Conservation (phyloP, 2,888 invertebrate species). For the Podabrus alpinus region DNA sequence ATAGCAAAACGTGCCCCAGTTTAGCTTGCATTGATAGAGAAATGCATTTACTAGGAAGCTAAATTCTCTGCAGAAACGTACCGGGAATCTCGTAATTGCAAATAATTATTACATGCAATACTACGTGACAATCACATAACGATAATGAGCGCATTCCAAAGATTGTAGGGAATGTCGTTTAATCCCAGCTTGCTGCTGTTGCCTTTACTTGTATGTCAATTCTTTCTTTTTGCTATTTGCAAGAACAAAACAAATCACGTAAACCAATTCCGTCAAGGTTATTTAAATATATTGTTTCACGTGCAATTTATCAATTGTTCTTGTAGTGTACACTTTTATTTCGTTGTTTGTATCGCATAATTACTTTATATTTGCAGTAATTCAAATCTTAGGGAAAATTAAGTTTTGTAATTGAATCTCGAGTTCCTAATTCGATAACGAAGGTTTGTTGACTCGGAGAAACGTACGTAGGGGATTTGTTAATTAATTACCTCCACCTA, state of each 20-base stretch:
- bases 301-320: slow-evolving; percentile 1
- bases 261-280: not conserved
- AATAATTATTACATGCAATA: not conserved
- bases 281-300: not conserved
- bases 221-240: not conserved
- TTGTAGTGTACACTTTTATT: not conserved
- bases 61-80: not conserved
- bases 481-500: not conserved
- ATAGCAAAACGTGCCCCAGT: not conserved
- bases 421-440: not conserved
- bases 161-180: slow-evolving; percentile 13
- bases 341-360: not conserved
- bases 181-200: slow-evolving; percentile 5
- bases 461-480: not conserved
- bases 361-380: not conserved
- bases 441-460: not conserved
- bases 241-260: not conserved
- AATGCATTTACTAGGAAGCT: not conserved
- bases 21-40: not conserved
- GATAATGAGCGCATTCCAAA: slow-evolving; percentile 10
- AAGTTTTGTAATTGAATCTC: not conserved
- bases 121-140: slow-evolving; percentile 3
- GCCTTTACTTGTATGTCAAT: not conserved
- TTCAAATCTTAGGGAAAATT: not conserved
- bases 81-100: slow-evolving; percentile 1